phyloP scores from a whole-genome alignment of 2,113 vertebrate species.

The Nothobranchius furzeri region DNA sequence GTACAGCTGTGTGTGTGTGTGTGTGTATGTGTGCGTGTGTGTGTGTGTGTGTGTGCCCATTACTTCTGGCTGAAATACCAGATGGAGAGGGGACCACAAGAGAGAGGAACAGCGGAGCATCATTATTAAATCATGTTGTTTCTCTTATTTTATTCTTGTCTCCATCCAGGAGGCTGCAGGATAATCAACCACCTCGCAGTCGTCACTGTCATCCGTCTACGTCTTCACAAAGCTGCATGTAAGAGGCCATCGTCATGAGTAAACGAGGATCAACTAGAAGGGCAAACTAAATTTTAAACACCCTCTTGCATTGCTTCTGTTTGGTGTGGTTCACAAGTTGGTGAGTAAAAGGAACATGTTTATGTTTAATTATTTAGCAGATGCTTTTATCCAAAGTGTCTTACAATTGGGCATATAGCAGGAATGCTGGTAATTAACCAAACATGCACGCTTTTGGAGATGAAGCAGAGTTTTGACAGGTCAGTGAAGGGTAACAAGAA shows the following conservation, averaged over 20 bases:
- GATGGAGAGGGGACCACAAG: conserved; percentile 33
- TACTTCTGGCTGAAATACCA: conserved; percentile 36
- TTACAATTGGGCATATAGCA: too few species aligned
- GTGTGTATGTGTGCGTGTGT: conserved; percentile 16
- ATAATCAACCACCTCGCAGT: conserved; percentile 21
- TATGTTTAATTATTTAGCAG: background rate
- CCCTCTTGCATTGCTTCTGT: too few species aligned
- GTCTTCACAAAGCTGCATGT: conserved; percentile 19
- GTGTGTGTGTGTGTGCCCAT: conserved; percentile 1
- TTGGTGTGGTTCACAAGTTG: too few species aligned
- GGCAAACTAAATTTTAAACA: conserved; percentile 33
- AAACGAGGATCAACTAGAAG: conserved; percentile 33
- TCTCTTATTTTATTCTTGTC: conserved; percentile 11
- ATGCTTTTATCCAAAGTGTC: background rate
- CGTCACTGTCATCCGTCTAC: conserved; percentile 14
- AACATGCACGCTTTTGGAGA: too few species aligned
- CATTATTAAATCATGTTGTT: conserved; percentile 53
- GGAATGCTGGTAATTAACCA: too few species aligned
- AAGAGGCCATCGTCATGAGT: conserved; percentile 30
- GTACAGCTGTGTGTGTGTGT: conserved; percentile 25
- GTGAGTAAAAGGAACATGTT: background rate
- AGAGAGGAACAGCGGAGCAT: conserved; percentile 34
- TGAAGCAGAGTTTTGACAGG: background rate
- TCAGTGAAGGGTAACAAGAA: conserved; percentile 36
- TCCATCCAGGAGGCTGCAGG: conserved; percentile 44